A percentile compares a stretch with the other conserved stretches of the same genome.
Conservation (phyloP, 2,113 vertebrate species). For the Sciurus niger region DNA sequence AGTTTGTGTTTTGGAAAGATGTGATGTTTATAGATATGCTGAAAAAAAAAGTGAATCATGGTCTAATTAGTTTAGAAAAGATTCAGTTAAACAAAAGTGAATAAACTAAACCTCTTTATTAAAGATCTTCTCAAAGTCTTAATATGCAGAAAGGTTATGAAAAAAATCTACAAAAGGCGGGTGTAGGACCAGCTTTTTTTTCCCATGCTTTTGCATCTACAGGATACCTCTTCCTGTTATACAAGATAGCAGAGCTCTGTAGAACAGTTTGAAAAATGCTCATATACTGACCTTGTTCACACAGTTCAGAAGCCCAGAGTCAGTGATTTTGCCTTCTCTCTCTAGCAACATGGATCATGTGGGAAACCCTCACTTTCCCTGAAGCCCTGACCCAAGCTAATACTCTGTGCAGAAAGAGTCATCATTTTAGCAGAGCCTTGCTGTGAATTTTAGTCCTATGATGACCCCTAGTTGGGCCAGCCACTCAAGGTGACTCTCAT, state of each 20-base stretch:
- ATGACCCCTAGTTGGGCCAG: not conserved
- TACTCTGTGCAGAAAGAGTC: not conserved
- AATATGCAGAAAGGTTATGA: not conserved
- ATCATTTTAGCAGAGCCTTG: not conserved
- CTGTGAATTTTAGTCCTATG: not conserved
- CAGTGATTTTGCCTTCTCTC: not conserved
- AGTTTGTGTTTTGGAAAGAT: conserved; percentile 15
- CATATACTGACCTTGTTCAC: not conserved
- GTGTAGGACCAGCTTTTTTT: not conserved
- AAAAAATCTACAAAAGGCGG: not conserved
- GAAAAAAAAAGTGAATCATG: not conserved
- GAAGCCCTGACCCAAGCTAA: not conserved
- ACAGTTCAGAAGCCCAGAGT: not conserved
- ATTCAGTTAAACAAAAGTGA: conserved; percentile 1
- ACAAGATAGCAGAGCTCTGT: not conserved
- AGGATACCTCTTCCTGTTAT: not conserved
- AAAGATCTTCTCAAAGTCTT: not conserved
- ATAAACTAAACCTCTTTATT: not conserved
- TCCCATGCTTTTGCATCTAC: not conserved
- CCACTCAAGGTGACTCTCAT: not conserved
- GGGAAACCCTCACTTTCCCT: conserved; percentile 8
- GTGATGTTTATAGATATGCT: not conserved
- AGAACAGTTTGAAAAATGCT: not conserved
- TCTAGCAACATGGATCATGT: not conserved
- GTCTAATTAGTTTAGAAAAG: conserved; percentile 33